phyloP scores from a whole-genome alignment of 2,113 vertebrate genomes.

The Neopipo cinnamomea region DNA sequence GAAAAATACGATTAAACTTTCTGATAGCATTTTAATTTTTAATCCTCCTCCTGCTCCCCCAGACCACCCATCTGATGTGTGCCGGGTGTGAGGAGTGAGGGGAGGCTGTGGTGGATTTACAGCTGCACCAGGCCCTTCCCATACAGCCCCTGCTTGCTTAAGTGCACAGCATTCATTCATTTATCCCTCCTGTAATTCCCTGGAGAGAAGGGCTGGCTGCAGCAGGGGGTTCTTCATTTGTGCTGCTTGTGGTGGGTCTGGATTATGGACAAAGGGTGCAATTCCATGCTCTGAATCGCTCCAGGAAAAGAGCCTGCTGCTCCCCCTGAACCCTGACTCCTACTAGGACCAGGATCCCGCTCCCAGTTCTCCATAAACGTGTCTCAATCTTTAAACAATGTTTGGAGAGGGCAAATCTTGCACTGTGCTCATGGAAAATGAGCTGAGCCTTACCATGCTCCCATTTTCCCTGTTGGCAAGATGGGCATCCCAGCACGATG shows the following conservation, averaged over 20 bases:
- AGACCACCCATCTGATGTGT: rapidly evolving
- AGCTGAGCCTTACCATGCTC: neutral
- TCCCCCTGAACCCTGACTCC: neutral
- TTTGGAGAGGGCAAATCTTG: neutral
- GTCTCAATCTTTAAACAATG: neutral
- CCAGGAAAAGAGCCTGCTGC: neutral
- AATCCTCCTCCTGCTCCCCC: rapidly evolving
- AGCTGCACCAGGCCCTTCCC: neutral
- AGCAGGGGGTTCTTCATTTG: neutral
- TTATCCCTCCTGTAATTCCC: neutral
- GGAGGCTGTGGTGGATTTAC: neutral
- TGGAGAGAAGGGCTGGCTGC: neutral
- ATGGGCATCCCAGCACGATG: neutral
- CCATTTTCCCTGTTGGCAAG: neutral
- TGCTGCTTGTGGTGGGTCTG: neutral
- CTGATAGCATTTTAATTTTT: neutral
- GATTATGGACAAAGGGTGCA: neutral
- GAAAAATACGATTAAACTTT: neutral
- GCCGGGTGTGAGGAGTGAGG: rapidly evolving
- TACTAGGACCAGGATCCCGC: neutral
- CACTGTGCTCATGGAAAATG: rapidly evolving
- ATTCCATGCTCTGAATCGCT: neutral
- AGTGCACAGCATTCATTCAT: neutral
- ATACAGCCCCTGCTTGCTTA: neutral
- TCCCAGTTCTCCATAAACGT: rapidly evolving